phyloP scores from a whole-genome alignment of 2,888 invertebrate species.

The Calameuta filiformis region DNA sequence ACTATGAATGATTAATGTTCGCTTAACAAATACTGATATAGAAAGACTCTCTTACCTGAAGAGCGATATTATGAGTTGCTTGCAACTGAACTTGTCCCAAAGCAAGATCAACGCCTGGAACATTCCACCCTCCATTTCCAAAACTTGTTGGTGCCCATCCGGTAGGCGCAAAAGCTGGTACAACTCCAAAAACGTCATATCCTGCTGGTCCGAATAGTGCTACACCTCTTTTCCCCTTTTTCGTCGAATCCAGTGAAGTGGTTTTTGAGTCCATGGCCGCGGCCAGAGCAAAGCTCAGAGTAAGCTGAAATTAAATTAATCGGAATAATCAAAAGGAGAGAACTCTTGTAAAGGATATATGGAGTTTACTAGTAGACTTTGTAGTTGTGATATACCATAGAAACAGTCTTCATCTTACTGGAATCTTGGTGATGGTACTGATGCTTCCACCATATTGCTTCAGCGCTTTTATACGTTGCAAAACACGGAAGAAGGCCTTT shows the following conservation, averaged over 20 bases:
- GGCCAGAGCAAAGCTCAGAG: conserved; percentile 35
- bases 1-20: not conserved
- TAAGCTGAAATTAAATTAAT: conserved; percentile 33
- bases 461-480: conserved; percentile 38
- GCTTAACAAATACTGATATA: not conserved
- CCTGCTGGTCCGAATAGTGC: conserved; percentile 48
- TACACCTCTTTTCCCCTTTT: conserved; percentile 57
- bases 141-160: conserved; percentile 41
- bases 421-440: conserved; percentile 39
- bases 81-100: conserved; percentile 58
- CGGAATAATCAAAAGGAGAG: conserved; percentile 6
- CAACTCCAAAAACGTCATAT: conserved; percentile 49
- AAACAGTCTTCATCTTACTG: conserved; percentile 51
- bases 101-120: conserved; percentile 45
- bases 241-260: conserved; percentile 20
- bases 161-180: conserved; percentile 40
- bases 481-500: conserved; percentile 37
- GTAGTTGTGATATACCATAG: conserved; percentile 37
- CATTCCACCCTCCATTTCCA: conserved; percentile 41
- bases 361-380: not conserved
- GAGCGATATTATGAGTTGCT: conserved; percentile 58
- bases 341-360: not conserved
- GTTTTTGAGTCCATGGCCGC: conserved; percentile 26
- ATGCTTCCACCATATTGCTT: conserved; percentile 24
- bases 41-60: conserved; percentile 50